Base-by-base conservation (phyloP, 2,797 vertebrate genomes). In the Crypturellus tataupa region DNA sequence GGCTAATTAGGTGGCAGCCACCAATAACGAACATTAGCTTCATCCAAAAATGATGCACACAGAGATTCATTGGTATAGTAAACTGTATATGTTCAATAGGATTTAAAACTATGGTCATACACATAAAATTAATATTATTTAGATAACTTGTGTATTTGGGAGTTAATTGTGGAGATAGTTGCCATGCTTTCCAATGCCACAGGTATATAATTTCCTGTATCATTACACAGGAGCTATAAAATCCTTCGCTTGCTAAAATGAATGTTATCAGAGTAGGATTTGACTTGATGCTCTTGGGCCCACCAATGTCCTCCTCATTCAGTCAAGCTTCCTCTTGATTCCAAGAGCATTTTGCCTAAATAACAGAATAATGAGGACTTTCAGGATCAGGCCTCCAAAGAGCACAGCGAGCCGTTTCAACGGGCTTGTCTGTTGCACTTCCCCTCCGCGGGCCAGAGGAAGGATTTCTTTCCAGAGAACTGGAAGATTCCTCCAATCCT, bases 391-490 rank as follows among this genome's bases (percentile, higher is more conserved):
- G 5, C 25, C 79, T 37, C n/a, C 13, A 51, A 33, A 13, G 4
- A 37, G 10, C 1, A 1, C 35, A 75, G 7, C 0, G 0, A 63
- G 3, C 21, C 31, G 10, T 72, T 79, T 19, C 1, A 1, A 9
- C 44, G 13, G 6, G 44, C n/a, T 63, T 31, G 3, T 27, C 40
- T 76, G 3, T 31, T 33, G 9, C 10, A 13, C 13, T 58, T 82
- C 53, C 35, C 14, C 18, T 27, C 27, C 4, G 31, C 25, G 18
- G 47, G 15, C 21, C 59, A 10, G 29, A 70, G 15, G 39, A 73
- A 79, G 42, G 21, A 39, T 77, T 72, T 75, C 3, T 63, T 76
- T 59, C 18, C 31, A 58, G 56, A 75, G 87, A 59, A 56, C 47
- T 5, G 2, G 25, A 47, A 15, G 19, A 47, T 77, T 71, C 47